Base-by-base conservation (phyloP, 2,113 vertebrate genomes). In the Cryptoleucopteryx plumbea region DNA sequence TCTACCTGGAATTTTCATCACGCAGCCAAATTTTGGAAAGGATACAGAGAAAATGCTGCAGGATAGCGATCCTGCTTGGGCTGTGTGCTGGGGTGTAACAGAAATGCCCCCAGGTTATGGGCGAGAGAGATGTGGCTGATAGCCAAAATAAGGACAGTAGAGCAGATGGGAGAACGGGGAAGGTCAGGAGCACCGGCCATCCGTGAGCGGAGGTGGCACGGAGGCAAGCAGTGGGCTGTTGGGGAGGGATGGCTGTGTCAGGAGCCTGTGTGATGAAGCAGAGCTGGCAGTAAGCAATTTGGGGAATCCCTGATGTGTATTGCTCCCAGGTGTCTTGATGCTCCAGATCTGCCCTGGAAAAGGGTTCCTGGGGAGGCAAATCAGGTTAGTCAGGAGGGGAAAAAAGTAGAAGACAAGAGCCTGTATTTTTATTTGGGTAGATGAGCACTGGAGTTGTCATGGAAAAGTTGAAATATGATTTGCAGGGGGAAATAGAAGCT, bases 351-450 rank as follows among this genome's bases (percentile, higher is more conserved):
- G 45, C 26, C 23, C 14, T 88, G 72, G 42, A 81, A 78, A n/a
- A 55, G 1, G 5, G 7, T 32, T 78, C 16, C 25, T 1, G 2
- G 61, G 63, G n/a, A 34, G 16, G 14, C 13, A 88, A 71, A 74
- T 21, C 0, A 0, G 36, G 17, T 53, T 73, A 9, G 10, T 72
- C 7, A 8, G 16, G 29, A 68, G 22, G 19, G 1, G 5, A 3
- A 4, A 4, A 29, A 43, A n/a, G 19, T 18, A 59, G 32, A 40
- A 59, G 25, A 43, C 5, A 4, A 48, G 38, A 86, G 12, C 8
- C 22, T 82, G 0, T 77, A 7, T 66, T 86, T 78, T 48, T 36
- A 8, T 72, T 88, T 56, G 68, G 13, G 23, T 86, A 67, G 34
- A 17, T 25, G 8, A 71, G 18, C 26, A 4, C 3, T 9, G 34